A percentile compares a stretch with the other conserved stretches of the same genome.
These are phyloP conservation scores for Mamestra configurata DNA, from an alignment of 1,140 invertebrate genomes.

Conservation along the genomic window DNA sequence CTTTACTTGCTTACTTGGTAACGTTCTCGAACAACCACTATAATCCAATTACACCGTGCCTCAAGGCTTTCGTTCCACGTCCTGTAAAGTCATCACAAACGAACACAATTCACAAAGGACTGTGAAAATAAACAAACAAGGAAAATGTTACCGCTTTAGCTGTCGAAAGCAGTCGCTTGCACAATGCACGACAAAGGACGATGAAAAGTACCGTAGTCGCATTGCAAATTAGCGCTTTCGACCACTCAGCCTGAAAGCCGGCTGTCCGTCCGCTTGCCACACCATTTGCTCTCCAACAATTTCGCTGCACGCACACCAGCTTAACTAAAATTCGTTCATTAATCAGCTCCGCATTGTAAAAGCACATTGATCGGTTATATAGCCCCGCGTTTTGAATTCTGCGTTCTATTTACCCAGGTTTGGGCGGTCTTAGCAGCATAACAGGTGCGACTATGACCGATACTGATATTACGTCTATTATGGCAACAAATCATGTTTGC, in stretches of 20 bases:
- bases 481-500: constrained; percentile 28
- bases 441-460: constrained; percentile 16
- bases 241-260: constrained; percentile 66
- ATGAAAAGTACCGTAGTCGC: constrained; percentile 69
- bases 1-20: constrained; percentile 25
- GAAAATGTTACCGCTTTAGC: constrained; percentile 58
- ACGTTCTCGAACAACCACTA: constrained; percentile 30
- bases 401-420: constrained; percentile 27
- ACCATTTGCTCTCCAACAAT: constrained; percentile 68
- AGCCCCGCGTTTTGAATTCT: constrained; percentile 52
- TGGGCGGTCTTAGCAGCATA: not conserved
- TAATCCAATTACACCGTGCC: constrained; percentile 49
- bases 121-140: constrained; percentile 55
- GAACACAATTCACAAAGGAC: constrained; percentile 46
- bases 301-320: constrained; percentile 60
- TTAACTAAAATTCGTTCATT: constrained; percentile 65
- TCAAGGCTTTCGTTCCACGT: constrained; percentile 45
- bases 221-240: constrained; percentile 73
- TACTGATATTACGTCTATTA: constrained; percentile 16
- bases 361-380: constrained; percentile 55
- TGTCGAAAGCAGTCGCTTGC: constrained; percentile 58
- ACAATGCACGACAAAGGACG: constrained; percentile 56
- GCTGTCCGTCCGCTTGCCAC: constrained; percentile 65
- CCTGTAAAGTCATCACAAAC: constrained; percentile 48
- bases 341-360: constrained; percentile 61